These are phyloP conservation scores for Megalopta genalis DNA, from an alignment of 1,140 invertebrate species.

Conservation along the genomic window DNA sequence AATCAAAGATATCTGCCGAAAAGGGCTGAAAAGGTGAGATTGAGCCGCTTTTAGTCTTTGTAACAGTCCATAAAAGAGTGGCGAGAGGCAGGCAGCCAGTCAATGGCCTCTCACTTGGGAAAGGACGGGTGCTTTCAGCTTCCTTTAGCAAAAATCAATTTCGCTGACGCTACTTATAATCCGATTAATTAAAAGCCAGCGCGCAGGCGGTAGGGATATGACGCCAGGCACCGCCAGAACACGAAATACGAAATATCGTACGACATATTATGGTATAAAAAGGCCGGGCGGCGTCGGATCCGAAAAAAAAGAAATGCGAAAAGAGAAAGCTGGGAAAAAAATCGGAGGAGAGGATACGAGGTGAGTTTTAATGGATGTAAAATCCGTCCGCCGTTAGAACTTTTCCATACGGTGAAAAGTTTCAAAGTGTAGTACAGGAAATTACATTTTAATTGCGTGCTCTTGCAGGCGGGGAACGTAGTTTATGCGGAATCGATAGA, in stretches of 20 bases:
- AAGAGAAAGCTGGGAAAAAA: too few relatives aligned
- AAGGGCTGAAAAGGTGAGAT: slow-evolving; percentile 4
- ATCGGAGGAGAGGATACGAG: too few relatives aligned
- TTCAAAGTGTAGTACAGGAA: slow-evolving; percentile 14
- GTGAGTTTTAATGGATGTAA: slow-evolving; percentile 35
- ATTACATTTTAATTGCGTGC: slow-evolving; percentile 28
- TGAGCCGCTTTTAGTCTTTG: slow-evolving; percentile 29
- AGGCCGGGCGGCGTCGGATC: not conserved
- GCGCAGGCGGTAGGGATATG: not conserved
- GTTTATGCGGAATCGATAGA: slow-evolving; percentile 27
- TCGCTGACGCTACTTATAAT: slow-evolving; percentile 53
- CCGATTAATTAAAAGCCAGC: slow-evolving; percentile 51
- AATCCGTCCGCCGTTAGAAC: slow-evolving; percentile 19
- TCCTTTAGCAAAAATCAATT: slow-evolving; percentile 56
- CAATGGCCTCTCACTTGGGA: slow-evolving; percentile 24
- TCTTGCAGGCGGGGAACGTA: not conserved
- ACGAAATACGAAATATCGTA: slow-evolving; percentile 32
- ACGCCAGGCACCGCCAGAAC: not conserved
- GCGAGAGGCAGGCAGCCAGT: slow-evolving; percentile 21
- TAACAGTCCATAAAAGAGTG: slow-evolving; percentile 16
- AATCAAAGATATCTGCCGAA: not conserved
- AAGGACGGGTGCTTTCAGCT: slow-evolving; percentile 39
- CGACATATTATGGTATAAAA: slow-evolving; percentile 29
- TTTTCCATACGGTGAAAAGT: slow-evolving; percentile 17
- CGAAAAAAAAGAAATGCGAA: not conserved